A percentile compares a stretch with the other conserved stretches of the same genome.
phyloP scores from a whole-genome alignment of 2,113 vertebrate species.

The Furnarius figulus region DNA sequence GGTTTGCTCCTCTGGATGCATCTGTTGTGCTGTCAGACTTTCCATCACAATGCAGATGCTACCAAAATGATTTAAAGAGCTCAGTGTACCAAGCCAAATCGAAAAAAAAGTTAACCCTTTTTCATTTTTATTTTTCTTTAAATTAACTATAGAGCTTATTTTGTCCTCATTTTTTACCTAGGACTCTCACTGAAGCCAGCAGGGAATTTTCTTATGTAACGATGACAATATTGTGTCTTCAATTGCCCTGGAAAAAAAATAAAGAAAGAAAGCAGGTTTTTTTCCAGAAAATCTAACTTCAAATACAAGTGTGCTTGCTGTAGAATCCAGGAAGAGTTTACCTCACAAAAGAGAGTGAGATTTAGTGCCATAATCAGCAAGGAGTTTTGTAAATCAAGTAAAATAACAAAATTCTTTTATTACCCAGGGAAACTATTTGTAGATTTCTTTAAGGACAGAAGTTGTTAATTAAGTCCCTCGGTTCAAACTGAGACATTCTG shows the following conservation, averaged over 20 bases:
- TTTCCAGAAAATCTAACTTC: not conserved
- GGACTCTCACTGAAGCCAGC: not conserved
- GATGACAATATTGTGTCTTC: not conserved
- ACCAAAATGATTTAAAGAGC: not conserved
- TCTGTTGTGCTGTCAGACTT: not conserved
- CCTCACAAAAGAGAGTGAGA: not conserved
- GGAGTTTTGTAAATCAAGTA: constrained; percentile 9
- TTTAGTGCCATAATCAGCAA: not conserved
- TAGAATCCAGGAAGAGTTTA: not conserved
- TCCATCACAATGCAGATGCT: not conserved
- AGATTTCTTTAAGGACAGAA: constrained; percentile 27
- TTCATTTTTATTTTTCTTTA: not conserved
- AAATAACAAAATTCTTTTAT: not conserved
- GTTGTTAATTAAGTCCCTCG: constrained; percentile 45
- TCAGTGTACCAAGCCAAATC: not conserved
- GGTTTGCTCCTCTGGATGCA: not conserved
- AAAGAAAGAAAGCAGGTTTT: not conserved
- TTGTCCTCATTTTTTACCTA: not conserved
- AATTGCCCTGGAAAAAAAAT: not conserved
- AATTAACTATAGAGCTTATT: not conserved
- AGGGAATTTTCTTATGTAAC: not conserved
- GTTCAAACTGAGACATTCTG: constrained; percentile 17
- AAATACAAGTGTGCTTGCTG: not conserved
- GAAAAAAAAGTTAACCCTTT: not conserved
- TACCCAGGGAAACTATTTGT: constrained; percentile 14